A percentile compares a stretch with the other conserved stretches of the same genome.
Conservation (phyloP, 2,797 vertebrate genomes). For the Gambelia wislizenii region DNA sequence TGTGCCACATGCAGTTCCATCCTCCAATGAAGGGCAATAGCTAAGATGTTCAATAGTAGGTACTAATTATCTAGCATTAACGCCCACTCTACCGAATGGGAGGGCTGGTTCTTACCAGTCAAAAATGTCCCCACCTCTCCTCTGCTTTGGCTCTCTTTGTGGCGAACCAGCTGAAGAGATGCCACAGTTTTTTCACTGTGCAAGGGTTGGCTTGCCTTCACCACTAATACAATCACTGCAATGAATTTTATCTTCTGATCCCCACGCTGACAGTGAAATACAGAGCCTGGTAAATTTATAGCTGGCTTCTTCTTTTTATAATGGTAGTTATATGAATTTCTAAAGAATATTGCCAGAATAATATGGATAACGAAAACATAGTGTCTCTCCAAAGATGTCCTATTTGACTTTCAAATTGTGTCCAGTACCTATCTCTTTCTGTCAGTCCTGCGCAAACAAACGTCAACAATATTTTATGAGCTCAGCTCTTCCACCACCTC, state of each 20-base stretch:
- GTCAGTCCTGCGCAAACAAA: constrained; percentile 4
- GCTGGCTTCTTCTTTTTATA: neutral
- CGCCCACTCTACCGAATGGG: neutral
- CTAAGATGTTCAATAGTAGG: too few relatives aligned
- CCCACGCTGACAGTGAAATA: constrained; percentile 25
- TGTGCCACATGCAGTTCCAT: too few relatives aligned
- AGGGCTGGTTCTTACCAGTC: neutral
- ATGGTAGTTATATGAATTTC: constrained; percentile 5
- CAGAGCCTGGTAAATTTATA: neutral
- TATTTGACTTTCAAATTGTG: constrained; percentile 29
- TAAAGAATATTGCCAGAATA: constrained; percentile 27
- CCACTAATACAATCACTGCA: neutral
- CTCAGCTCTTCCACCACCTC: neutral
- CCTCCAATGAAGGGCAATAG: too few relatives aligned
- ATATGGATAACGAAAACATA: constrained; percentile 4
- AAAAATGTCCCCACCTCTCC: neutral
- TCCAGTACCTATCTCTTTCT: constrained; percentile 3
- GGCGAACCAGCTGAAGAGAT: neutral
- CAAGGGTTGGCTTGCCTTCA: neutral
- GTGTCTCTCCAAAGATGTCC: neutral
- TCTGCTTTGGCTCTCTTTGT: neutral
- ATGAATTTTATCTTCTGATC: constrained; percentile 13
- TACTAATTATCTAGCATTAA: too few relatives aligned
- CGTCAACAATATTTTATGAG: constrained; percentile 31
- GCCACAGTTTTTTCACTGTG: neutral